A percentile compares a stretch with the other conserved stretches of the same genome.
These are phyloP conservation scores for human DNA, from an alignment of 2,113 vertebrate species.

Conservation along the genomic window GRCh38 chr2:144355001-144355500, in stretches of 20 bases:
- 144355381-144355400: no score
- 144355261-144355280: neutral
- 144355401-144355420: no score
- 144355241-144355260: neutral
- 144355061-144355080: neutral
- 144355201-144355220: neutral
- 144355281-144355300: neutral
- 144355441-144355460: no score
- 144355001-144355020: neutral
- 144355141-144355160: neutral
- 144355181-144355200: constrained; percentile 12
- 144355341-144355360: neutral
- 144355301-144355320: neutral
- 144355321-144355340: neutral
- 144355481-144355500: no score
- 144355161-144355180: neutral
- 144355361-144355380: neutral
- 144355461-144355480: no score
- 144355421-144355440: no score
- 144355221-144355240: neutral
- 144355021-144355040: neutral
- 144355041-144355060: neutral
- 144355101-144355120: constrained; percentile 9
- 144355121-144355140: neutral
- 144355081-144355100: neutral